Conservation (phyloP, 2,797 vertebrate species). For the Peromyscus attwateri region DNA sequence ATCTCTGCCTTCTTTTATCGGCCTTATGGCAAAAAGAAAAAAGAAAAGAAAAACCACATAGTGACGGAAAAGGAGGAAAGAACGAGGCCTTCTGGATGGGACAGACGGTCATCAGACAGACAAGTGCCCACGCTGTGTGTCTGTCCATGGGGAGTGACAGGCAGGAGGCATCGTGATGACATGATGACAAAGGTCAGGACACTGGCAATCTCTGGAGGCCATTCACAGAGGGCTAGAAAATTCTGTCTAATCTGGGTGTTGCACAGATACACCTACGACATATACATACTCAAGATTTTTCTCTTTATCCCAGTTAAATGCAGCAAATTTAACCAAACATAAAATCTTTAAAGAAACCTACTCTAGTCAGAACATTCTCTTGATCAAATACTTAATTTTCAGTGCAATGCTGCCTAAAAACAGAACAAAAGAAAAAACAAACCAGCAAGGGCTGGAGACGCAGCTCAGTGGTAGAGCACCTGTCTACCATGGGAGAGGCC, state of each 20-base stretch:
- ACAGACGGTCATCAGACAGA: not conserved
- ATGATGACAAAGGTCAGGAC: not conserved
- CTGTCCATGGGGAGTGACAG: not conserved
- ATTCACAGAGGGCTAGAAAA: not conserved
- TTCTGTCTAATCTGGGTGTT: not conserved
- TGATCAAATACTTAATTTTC: conserved; percentile 9
- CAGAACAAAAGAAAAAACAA: not conserved
- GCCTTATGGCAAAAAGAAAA: not conserved
- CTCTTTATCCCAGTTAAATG: not conserved
- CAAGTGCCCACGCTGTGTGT: fast-evolving
- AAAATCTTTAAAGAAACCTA: not conserved
- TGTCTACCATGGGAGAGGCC: not conserved
- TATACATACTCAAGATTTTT: not conserved
- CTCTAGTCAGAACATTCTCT: not conserved
- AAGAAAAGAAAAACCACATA: not conserved
- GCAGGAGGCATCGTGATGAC: not conserved
- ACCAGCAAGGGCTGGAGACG: not conserved
- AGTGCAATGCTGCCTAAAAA: not conserved
- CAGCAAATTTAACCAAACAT: conserved; percentile 11
- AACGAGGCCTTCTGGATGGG: not conserved
- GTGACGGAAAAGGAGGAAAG: not conserved
- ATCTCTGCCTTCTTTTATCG: not conserved
- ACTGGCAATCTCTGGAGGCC: not conserved
- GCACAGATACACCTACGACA: not conserved
- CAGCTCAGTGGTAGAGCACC: too few species aligned